Base-by-base conservation (phyloP, 2,113 vertebrate species). In the Aspidoscelis tigris region DNA sequence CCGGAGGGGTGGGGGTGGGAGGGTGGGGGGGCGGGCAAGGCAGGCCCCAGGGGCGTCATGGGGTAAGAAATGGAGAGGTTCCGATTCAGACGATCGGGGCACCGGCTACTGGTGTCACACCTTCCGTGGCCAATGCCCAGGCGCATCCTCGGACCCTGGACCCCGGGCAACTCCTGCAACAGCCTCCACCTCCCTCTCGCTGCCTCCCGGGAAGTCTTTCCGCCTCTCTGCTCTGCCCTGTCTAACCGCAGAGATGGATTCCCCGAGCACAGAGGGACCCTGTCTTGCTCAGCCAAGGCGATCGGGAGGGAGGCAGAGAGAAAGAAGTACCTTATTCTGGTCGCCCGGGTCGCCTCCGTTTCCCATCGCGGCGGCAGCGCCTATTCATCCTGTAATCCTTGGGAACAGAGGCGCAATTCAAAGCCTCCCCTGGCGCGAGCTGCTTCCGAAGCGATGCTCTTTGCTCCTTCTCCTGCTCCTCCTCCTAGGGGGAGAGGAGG, bases 311-410 rank as follows among this genome's bases (percentile, higher is more conserved):
- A 79, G 89, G 65, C 1, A 88, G 76, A 86, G 10, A 53, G 64
- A 86, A 64, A 76, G 91, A 93, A 95, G 97, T 97, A 98, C 98
- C 98, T 98, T 94, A 88, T 92, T 90, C 81, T 85, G 93, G 91
- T 78, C 95, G 96, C 97, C 95, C 83, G 82, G 92, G 84, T 90
- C 71, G 89, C 90, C 92, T 91, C 93, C 93, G 96, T 95, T 93
- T 96, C 96, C 96, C 96, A 97, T 95, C 87, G 90, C 91, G 94
- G 90, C 91, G 93, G 93, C 33, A 33, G 33, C 93, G 95, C 93
- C 94, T 94, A 92, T 95, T 94, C 95, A 96, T 95, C 96, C 95
- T 91, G 91, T 95, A 95, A 93, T 93, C 93, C 91, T 91, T 84
- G 85, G 77, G 84, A 92, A 92, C 91, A 87, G 92, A 80, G 88